phyloP scores from a whole-genome alignment of 1,140 invertebrate species.

The Melanaphis sacchari region DNA sequence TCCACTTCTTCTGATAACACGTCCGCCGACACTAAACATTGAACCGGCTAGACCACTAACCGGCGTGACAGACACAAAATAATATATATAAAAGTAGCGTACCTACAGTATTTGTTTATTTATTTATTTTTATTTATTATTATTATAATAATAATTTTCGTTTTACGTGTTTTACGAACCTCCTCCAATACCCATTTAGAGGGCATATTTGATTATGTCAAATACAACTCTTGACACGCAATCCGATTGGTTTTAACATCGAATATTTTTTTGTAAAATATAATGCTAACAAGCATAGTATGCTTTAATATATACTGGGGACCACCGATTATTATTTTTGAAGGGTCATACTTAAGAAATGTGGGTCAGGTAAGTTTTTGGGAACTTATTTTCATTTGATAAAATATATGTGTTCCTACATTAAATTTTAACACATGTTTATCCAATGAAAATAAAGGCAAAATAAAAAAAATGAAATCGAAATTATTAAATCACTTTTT shows the following conservation, averaged over 20 bases:
- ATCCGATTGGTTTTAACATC: not conserved
- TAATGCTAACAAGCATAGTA: not conserved
- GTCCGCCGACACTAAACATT: not conserved
- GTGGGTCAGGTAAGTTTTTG: too few species aligned
- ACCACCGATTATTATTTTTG: too few species aligned
- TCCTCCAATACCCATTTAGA: not conserved
- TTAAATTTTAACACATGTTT: too few species aligned
- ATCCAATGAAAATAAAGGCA: too few species aligned
- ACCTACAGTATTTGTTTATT: slow-evolving; percentile 1
- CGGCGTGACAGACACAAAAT: not conserved
- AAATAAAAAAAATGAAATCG: too few species aligned
- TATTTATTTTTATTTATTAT: not conserved
- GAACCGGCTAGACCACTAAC: not conserved
- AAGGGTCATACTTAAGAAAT: too few species aligned
- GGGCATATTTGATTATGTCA: not conserved
- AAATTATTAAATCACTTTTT: too few species aligned
- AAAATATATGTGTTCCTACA: too few species aligned
- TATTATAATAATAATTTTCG: not conserved
- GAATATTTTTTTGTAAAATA: not conserved
- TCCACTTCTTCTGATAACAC: not conserved
- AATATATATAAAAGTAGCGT: not conserved
- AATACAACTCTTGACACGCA: not conserved
- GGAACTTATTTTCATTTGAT: too few species aligned
- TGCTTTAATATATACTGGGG: too few species aligned
- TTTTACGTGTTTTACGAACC: not conserved